These are phyloP conservation scores for Podabrus alpinus DNA, from an alignment of 2,888 invertebrate genomes.

Conservation along the genomic window DNA sequence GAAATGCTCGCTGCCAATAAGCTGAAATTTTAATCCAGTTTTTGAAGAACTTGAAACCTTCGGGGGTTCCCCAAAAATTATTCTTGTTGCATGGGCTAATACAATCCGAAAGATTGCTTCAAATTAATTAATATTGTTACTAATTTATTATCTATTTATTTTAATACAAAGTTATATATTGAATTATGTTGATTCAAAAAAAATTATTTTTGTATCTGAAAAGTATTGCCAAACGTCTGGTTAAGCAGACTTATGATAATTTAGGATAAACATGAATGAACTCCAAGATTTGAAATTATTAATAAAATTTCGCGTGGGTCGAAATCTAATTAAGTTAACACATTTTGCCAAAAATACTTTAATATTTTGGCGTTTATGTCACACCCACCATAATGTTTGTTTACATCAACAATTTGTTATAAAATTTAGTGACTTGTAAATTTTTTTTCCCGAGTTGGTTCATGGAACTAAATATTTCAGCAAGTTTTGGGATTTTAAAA, in stretches of 20 bases:
- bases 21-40: too few species aligned
- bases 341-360: slow-evolving; percentile 21
- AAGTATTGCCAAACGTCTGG: slow-evolving; percentile 25
- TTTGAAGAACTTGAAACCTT: too few species aligned
- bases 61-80: background rate
- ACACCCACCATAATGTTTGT: background rate
- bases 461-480: background rate
- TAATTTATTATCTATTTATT: slow-evolving; percentile 15
- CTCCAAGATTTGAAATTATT: slow-evolving; percentile 20
- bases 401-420: background rate
- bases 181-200: slow-evolving; percentile 13
- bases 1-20: too few species aligned
- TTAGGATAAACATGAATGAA: slow-evolving; percentile 32
- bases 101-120: background rate
- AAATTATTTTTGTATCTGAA: slow-evolving; percentile 22
- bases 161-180: slow-evolving; percentile 4
- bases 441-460: background rate
- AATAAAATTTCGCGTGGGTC: slow-evolving; percentile 24
- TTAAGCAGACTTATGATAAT: slow-evolving; percentile 13
- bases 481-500: slow-evolving; percentile 19
- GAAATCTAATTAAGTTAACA: slow-evolving; percentile 21
- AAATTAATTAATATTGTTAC: slow-evolving; percentile 7
- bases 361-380: slow-evolving; percentile 2
- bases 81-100: background rate
- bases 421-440: background rate